Evolutionary conservation across 1,140 invertebrate genomes (phyloP), one percentile per base, ranked within the genome.

Genomic region (Muscidifurax raptorellus): DNA sequence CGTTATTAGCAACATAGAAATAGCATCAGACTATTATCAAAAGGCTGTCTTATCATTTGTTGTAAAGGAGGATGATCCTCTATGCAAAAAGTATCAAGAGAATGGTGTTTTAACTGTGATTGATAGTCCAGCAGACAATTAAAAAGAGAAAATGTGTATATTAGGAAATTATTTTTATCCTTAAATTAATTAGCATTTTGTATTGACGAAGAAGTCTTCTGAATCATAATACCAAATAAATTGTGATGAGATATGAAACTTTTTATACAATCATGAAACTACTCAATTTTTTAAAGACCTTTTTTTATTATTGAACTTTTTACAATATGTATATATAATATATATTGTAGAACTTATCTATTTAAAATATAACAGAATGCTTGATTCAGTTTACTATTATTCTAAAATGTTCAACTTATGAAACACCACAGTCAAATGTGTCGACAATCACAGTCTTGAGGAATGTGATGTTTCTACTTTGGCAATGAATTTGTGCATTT

Each of bases 1-100:
- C 10, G 97, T 99, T n/a, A 99, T 99, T 69, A 95, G 95, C 89
- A 99, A 99, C 89, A 95, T 99, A 86, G 95, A 98, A 94, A 90
- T 98, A 80, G 92, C 95, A 87, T 87, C 94, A 0, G 94, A 98
- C 88, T 99, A 98, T 92, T 99, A 99, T 92, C 93, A 96, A 90
- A 95, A 95, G 89, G 95, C 95, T 4, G 96, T 96, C 0, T 88
- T 99, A 85, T 94, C 96, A 0, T 97, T 96, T 92, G 94, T 94
- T 66, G 93, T 96, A 2, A 94, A 94, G 82, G 95, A 97, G 90
- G 94, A 94, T 87, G 94, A 95, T 64, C 78, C 82, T 27, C 80
- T 92, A 9, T 91, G 76, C n/a, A 87, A 87, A 36, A 90, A 90
- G 79, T 91, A 87, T 85, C 83, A 88, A 79, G 88, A 90, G 74